Conservation (phyloP, 1,140 invertebrate species). For the Calosoma granatense region DNA sequence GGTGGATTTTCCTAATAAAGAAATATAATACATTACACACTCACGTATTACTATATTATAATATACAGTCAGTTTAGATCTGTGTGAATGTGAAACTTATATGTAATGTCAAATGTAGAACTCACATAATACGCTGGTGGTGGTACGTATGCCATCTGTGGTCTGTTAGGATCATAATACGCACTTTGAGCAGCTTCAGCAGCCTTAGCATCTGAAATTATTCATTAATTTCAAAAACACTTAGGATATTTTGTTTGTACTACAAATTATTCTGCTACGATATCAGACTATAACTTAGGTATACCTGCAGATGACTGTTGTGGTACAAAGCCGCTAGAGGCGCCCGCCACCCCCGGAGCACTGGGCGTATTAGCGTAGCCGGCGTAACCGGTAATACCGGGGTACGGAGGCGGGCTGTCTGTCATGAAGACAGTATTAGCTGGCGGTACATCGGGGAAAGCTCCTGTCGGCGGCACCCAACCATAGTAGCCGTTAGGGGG, state of each 20-base stretch:
- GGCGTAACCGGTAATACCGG: slow-evolving; percentile 57
- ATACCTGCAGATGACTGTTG: background rate
- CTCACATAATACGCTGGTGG: slow-evolving; percentile 74
- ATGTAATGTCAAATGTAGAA: slow-evolving; percentile 20
- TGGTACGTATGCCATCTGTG: slow-evolving; percentile 76
- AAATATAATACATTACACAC: too few relatives aligned
- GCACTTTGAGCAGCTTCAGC: slow-evolving; percentile 77
- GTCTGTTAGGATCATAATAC: slow-evolving; percentile 76
- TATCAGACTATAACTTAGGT: too few relatives aligned
- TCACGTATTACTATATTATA: too few relatives aligned
- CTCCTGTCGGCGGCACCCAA: slow-evolving; percentile 77
- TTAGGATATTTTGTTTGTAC: too few relatives aligned
- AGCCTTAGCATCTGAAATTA: slow-evolving; percentile 72
- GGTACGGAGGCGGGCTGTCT: slow-evolving; percentile 90
- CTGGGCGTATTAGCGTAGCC: slow-evolving; percentile 32
- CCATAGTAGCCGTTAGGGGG: slow-evolving; percentile 75
- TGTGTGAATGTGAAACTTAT: slow-evolving; percentile 14
- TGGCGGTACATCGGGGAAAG: slow-evolving; percentile 52
- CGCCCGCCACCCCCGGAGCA: slow-evolving; percentile 17
- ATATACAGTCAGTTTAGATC: slow-evolving; percentile 5
- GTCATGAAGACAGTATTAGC: slow-evolving; percentile 84
- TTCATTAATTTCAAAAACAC: too few relatives aligned
- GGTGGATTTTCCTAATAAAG: slow-evolving; percentile 61
- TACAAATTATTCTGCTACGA: too few relatives aligned
- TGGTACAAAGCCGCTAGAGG: slow-evolving; percentile 13